These are phyloP conservation scores for Epiblema foenella DNA, from an alignment of 2,888 invertebrate species.

Conservation along the genomic window DNA sequence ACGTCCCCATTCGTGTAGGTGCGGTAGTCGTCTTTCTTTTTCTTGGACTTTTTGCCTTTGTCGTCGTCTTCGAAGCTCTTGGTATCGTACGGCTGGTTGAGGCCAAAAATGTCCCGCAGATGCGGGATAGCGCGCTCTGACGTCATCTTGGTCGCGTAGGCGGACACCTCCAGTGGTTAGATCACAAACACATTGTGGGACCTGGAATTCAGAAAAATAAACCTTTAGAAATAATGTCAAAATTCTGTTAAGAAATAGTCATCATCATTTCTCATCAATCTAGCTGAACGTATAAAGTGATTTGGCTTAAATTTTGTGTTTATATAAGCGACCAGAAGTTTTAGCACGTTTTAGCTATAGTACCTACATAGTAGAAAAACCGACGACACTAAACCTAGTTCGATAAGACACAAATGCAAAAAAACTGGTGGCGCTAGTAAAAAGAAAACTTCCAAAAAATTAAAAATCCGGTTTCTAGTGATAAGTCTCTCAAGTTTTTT, in stretches of 20 bases:
- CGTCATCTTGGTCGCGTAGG: conserved; percentile 80
- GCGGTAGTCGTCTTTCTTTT: conserved; percentile 89
- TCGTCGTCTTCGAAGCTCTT: conserved; percentile 79
- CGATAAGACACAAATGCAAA: no score
- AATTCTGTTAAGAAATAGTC: not conserved
- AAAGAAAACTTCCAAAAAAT: no score
- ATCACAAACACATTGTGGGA: conserved; percentile 75
- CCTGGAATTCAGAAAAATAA: conserved; percentile 68
- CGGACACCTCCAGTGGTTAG: conserved; percentile 56
- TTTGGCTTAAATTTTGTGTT: no score
- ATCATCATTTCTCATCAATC: no score
- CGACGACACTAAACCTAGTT: no score
- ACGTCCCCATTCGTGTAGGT: conserved; percentile 87
- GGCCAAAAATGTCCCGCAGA: conserved; percentile 89
- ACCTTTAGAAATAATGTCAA: conserved; percentile 40
- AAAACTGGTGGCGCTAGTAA: no score
- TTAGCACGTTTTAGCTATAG: no score
- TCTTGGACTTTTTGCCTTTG: conserved; percentile 84
- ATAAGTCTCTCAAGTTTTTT: no score
- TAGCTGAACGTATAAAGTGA: no score
- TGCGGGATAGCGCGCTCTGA: conserved; percentile 91
- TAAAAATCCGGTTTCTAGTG: no score
- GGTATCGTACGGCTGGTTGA: conserved; percentile 83
- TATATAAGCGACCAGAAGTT: no score
- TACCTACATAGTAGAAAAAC: no score